Conservation (phyloP, 2,888 invertebrate species). For the Pogonocherus hispidulus region DNA sequence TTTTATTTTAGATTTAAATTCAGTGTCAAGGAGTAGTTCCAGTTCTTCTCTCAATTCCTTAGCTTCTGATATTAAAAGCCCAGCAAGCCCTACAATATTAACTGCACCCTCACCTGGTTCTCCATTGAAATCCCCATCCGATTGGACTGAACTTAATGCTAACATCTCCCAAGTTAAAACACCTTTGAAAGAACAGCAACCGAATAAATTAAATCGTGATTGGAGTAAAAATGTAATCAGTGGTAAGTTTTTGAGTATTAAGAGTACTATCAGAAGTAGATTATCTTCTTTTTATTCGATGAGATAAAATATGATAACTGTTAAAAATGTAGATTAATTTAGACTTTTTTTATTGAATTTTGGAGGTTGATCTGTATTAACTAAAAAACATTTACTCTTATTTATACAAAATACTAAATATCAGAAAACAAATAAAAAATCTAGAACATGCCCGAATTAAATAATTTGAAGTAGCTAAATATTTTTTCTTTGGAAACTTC, state of each 20-base stretch:
- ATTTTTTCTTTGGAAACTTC: too few species aligned
- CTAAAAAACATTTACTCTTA: too few species aligned
- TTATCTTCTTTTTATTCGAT: too few species aligned
- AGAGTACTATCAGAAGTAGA: too few species aligned
- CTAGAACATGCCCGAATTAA: too few species aligned
- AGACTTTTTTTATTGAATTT: too few species aligned
- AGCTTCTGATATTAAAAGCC: conserved; percentile 68
- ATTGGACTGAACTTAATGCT: conserved; percentile 70
- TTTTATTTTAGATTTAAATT: conserved; percentile 61
- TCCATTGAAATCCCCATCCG: conserved; percentile 70
- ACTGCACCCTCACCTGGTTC: conserved; percentile 65
- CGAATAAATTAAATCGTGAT: conserved; percentile 61
- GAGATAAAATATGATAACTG: too few species aligned
- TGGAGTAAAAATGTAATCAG: conserved; percentile 60
- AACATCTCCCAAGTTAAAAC: conserved; percentile 68
- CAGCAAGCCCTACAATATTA: conserved; percentile 60
- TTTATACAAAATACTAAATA: too few species aligned
- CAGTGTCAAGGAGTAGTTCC: conserved; percentile 77
- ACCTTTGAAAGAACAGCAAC: conserved; percentile 69
- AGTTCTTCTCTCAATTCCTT: conserved; percentile 75
- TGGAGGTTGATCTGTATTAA: too few species aligned
- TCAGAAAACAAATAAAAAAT: too few species aligned
- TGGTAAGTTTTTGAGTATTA: conserved; percentile 49
- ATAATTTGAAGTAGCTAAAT: too few species aligned
- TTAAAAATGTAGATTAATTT: too few species aligned